A percentile compares a stretch with the other conserved stretches of the same genome.
Conservation (phyloP, 2,797 vertebrate species). For the Apodemus agrarius region DNA sequence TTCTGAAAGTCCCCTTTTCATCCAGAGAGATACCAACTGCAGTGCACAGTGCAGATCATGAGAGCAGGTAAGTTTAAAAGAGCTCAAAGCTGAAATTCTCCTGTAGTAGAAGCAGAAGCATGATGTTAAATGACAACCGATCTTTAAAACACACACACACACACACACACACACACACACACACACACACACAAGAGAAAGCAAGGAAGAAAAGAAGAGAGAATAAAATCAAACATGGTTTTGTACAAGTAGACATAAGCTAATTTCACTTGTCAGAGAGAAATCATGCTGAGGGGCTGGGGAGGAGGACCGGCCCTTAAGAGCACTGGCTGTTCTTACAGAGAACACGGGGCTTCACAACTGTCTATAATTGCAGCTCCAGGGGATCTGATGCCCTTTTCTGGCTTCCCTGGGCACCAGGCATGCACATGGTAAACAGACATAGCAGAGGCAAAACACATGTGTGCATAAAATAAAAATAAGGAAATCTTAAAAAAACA, state of each 20-base stretch:
- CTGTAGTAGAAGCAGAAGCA: conserved; percentile 32
- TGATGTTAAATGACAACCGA: not conserved
- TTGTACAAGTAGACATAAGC: not conserved
- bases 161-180: too few relatives aligned
- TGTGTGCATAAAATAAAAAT: not conserved
- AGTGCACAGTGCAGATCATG: not conserved
- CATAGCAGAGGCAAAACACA: not conserved
- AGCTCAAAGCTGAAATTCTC: not conserved
- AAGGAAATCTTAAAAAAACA: not conserved
- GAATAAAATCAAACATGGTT: not conserved
- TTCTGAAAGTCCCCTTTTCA: not conserved
- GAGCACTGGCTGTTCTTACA: not conserved
- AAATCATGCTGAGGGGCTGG: not conserved
- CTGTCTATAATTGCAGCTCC: not conserved
- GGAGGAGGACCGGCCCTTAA: too few relatives aligned
- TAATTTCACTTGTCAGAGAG: not conserved
- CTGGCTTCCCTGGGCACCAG: not conserved
- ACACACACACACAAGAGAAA: not conserved
- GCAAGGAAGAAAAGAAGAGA: not conserved
- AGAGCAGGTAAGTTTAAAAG: not conserved
- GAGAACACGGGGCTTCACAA: not conserved
- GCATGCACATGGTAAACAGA: not conserved
- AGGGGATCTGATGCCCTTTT: not conserved
- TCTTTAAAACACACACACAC: not conserved
- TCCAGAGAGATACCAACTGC: not conserved